Base-by-base conservation (phyloP, 2,797 vertebrate species). In the Botia almorhae region DNA sequence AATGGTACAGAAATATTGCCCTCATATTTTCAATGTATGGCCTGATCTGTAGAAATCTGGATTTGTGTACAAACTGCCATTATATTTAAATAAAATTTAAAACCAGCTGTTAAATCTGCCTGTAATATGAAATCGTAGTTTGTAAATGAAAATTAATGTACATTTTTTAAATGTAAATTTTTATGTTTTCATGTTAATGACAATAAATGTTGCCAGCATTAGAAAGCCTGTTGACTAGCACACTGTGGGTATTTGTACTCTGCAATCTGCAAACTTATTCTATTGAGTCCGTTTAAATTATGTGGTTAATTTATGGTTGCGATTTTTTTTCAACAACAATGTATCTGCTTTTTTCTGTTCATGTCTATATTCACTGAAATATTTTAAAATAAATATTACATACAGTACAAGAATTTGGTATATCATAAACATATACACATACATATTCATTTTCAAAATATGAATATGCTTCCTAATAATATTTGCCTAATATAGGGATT, bases 51-150 rank as follows among this genome's bases (percentile, higher is more conserved):
- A 53, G 56, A 56, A 76, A 19, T 21, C 53, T 33, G 53, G 4
- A 33, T 69, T 29, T 76, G 64, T 61, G 74, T 64, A 68, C 51
- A 67, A 69, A 33, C 51, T 69, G 36, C 13, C 53, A 58, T 26
- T 19, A 76, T 60, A 36, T 56, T 77, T 58, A 77, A 58, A 68
- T 21, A 48, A 46, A 39, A 60, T 69, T 46, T 69, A 69, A 69
- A 69, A 33, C 21, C 36, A 29, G 53, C 53, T 60, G 53, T 60
- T 81, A 67, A 82, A 67, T 48, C 13, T 61, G 17, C 3, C 11
- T 4, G 19, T 75, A 53, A 69, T 63, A 65, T 51, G 13, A 58
- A 76, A 77, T 58, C 58, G 63, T 33, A 19, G 39, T 77, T 77
- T 77, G 64, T 23, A 60, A 77, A 77, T 69, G 53, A 48, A 69